These are phyloP conservation scores for Odontamblyopus lacepedii DNA, from an alignment of 2,797 vertebrate genomes.

Conservation along the genomic window DNA sequence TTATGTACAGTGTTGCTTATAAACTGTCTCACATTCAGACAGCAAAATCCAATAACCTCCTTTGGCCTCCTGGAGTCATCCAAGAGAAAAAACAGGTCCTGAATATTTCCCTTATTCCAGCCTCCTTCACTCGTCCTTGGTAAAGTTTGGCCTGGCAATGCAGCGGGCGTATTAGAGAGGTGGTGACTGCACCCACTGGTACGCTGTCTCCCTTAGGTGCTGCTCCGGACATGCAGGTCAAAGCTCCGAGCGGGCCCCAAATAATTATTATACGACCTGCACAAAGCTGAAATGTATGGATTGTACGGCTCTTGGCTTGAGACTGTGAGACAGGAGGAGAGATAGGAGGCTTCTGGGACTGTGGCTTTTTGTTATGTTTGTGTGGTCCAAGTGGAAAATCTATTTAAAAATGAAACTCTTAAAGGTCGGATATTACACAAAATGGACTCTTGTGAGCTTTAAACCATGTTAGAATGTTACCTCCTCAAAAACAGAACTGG, in stretches of 20 bases:
- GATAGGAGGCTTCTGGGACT: no score
- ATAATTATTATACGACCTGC: slow-evolving; percentile 10
- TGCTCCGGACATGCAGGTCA: slow-evolving; percentile 11
- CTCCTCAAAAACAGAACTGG: no score
- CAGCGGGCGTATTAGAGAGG: slow-evolving; percentile 5
- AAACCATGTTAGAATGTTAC: no score
- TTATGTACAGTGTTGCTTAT: neutral
- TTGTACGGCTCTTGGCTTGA: neutral
- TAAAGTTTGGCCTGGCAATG: slow-evolving; percentile 1
- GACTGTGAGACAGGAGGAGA: neutral
- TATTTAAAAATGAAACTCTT: no score
- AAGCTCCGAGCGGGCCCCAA: neutral
- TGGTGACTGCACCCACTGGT: neutral
- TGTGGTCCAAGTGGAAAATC: no score
- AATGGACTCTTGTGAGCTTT: no score
- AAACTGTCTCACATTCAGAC: neutral
- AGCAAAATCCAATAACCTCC: neutral
- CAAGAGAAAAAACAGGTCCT: neutral
- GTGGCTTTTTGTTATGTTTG: no score
- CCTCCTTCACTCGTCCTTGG: slow-evolving; percentile 4
- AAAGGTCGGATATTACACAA: no score
- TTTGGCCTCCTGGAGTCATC: neutral
- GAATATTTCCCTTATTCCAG: neutral
- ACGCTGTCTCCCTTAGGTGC: slow-evolving; percentile 2
- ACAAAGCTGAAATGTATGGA: neutral